Base-by-base conservation (phyloP, 2,113 vertebrate species). In the Hystrix cristata region DNA sequence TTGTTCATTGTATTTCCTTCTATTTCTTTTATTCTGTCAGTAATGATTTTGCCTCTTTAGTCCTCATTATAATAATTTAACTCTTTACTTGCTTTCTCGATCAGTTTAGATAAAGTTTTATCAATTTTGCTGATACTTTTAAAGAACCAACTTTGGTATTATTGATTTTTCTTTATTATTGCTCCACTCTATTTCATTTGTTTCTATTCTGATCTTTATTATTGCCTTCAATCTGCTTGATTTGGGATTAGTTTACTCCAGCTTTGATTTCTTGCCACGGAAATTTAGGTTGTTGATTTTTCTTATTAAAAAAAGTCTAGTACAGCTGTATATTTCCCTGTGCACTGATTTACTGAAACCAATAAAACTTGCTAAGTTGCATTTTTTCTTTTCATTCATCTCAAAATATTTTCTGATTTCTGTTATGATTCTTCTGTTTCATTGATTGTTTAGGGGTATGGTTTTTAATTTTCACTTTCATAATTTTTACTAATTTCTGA, bases 331-430 rank as follows among this genome's bases (percentile, higher is more conserved):
- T 55, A 25, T 81, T 76, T 92, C 38, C 10, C 8, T 57, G 19
- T 65, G 34, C 43, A 59, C 69, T 46, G 48, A 23, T 65, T 62
- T 62, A 29, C 25, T 46, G 38, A 64, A 7, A 16, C 29, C 6
- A 31, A 2, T 92, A 78, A 67, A 83, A 60, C 65, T 67, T 89
- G 46, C 3, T 25, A 81, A 64, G 31, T 53, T 29, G 11, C 43
- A 43, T 53, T 90, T 96, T 91, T 78, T 71, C 21, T 71, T 78
- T 78, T 71, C 21, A 71, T 78, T 82, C 65, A 87, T 90, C 46
- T 78, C 25, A 90, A 62, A 79, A 43, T 82, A 71, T 80, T 82
- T 71, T 57, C 71, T 71, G 14, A 46, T 69, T 94, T 91, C 23
- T 11, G 79, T 59, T n/a, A 82, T 64, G 83, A 62, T 57, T 94